Conservation (phyloP, 1,140 invertebrate species). For the Sitodiplosis mosellana region DNA sequence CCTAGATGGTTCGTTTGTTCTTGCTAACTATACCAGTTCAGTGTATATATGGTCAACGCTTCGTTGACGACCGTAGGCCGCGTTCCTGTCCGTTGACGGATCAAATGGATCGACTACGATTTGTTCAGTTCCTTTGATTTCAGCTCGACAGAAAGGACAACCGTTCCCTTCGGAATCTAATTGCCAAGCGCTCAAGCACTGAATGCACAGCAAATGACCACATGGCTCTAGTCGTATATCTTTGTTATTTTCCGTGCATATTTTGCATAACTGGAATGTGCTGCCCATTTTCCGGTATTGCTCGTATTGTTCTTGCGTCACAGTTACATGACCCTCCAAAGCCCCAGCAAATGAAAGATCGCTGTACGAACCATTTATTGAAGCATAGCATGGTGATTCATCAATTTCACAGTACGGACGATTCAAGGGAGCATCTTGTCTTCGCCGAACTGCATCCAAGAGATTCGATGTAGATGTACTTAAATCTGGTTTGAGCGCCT, state of each 20-base stretch:
- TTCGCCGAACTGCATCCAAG: slow-evolving; percentile 22
- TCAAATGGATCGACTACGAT: too few species aligned
- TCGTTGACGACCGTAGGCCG: too few species aligned
- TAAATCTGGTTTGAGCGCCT: slow-evolving; percentile 25
- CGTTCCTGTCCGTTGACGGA: too few species aligned
- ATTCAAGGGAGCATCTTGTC: slow-evolving; percentile 21
- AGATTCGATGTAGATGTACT: slow-evolving; percentile 23
- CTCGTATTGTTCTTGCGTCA: neutral
- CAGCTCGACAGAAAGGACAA: neutral
- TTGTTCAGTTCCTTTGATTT: too few species aligned
- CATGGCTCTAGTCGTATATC: neutral
- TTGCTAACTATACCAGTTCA: too few species aligned
- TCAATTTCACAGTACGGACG: slow-evolving; percentile 19
- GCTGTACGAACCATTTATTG: neutral
- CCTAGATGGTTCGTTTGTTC: too few species aligned
- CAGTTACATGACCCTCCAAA: neutral
- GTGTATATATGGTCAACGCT: too few species aligned
- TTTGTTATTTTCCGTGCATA: neutral
- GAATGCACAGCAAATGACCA: neutral
- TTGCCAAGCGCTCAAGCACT: neutral
- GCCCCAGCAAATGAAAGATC: neutral
- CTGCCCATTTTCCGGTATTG: neutral
- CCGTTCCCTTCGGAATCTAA: neutral
- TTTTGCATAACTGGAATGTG: neutral
- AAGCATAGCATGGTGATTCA: neutral